Percentiles rank a stretch among this genome's conserved stretches.
phyloP scores from a whole-genome alignment of 2,888 invertebrate genomes.

The Thumatha senex region DNA sequence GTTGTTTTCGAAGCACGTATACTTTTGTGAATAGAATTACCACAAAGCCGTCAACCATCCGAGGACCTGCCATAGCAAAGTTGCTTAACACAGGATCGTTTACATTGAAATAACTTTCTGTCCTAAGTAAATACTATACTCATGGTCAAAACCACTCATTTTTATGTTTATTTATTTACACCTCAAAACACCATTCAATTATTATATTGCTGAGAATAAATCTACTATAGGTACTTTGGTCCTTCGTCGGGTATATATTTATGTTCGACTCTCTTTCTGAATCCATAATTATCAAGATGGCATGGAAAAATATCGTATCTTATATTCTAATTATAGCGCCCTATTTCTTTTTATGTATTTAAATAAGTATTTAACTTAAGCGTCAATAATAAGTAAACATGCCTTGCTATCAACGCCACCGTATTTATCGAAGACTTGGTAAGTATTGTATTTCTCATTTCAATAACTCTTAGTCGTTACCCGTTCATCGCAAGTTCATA shows the following conservation, averaged over 20 bases:
- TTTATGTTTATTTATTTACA: background rate
- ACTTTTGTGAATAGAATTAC: too few relatives aligned
- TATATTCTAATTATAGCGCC: background rate
- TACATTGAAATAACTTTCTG: too few relatives aligned
- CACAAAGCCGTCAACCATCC: too few relatives aligned
- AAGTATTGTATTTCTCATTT: background rate
- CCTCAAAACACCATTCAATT: background rate
- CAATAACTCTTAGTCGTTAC: too few relatives aligned
- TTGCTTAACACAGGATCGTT: too few relatives aligned
- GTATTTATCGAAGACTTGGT: background rate
- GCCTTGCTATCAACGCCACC: background rate
- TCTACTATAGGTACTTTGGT: too few relatives aligned
- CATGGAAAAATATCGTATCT: background rate
- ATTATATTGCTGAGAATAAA: background rate
- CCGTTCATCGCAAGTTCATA: too few relatives aligned
- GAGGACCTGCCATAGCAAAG: too few relatives aligned
- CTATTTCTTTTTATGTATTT: constrained; percentile 1
- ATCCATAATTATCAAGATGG: background rate
- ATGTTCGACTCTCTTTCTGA: background rate
- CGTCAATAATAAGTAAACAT: background rate
- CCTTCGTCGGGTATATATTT: too few relatives aligned
- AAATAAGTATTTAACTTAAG: background rate
- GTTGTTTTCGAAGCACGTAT: too few relatives aligned
- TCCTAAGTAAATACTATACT: background rate
- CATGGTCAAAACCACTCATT: constrained; percentile 1